These are phyloP conservation scores for Oscheius sp. DNA, from an alignment of 2,888 invertebrate species.

Conservation along the genomic window DNA sequence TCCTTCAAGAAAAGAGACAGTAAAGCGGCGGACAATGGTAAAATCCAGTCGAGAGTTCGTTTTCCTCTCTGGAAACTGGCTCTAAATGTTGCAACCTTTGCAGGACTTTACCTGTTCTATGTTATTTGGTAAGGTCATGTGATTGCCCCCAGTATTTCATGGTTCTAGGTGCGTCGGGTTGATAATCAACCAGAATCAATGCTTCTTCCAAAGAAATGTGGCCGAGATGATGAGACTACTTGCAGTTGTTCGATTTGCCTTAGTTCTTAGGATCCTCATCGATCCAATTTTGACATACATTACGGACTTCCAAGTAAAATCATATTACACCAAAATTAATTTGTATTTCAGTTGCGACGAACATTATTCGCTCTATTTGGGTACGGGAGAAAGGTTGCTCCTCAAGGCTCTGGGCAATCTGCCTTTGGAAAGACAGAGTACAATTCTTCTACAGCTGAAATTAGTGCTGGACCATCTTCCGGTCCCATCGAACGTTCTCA, in stretches of 20 bases:
- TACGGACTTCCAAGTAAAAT: slow-evolving; percentile 68
- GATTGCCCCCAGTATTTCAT: not conserved
- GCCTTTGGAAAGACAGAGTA: slow-evolving; percentile 21
- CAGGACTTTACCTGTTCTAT: slow-evolving; percentile 66
- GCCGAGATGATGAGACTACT: slow-evolving; percentile 62
- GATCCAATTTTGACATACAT: slow-evolving; percentile 68
- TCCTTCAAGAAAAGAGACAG: slow-evolving; percentile 55
- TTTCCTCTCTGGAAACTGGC: slow-evolving; percentile 71
- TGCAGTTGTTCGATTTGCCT: slow-evolving; percentile 51
- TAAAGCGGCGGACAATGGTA: slow-evolving; percentile 25
- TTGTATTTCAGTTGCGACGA: slow-evolving; percentile 42
- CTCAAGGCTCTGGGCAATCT: slow-evolving; percentile 35
- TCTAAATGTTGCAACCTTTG: slow-evolving; percentile 69
- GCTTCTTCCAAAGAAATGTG: slow-evolving; percentile 64
- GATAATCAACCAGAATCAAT: slow-evolving; percentile 54
- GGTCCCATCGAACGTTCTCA: slow-evolving; percentile 41
- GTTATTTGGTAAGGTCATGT: slow-evolving; percentile 60
- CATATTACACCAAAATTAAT: not conserved
- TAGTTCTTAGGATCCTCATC: slow-evolving; percentile 63
- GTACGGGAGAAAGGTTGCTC: slow-evolving; percentile 33
- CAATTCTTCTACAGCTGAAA: slow-evolving; percentile 34
- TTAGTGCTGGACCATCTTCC: not conserved
- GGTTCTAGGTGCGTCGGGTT: slow-evolving; percentile 60
- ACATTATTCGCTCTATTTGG: slow-evolving; percentile 39
- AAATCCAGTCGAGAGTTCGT: slow-evolving; percentile 45